These are phyloP conservation scores for Leptarthrus brevirostris DNA, from an alignment of 2,888 invertebrate genomes.

Conservation along the genomic window DNA sequence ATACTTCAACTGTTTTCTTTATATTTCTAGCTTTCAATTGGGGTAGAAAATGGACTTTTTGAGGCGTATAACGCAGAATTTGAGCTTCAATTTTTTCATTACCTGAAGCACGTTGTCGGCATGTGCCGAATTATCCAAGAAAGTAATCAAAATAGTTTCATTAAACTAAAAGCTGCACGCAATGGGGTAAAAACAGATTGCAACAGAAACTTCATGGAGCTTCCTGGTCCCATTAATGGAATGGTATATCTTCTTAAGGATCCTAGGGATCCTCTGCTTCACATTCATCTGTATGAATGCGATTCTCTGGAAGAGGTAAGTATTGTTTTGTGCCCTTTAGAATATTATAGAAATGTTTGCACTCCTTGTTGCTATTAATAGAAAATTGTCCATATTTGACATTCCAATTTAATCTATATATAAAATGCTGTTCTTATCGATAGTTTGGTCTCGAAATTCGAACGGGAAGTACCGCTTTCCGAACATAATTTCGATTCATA, in stretches of 20 bases:
- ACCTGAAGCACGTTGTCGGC: conserved; percentile 72
- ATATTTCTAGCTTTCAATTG: conserved; percentile 75
- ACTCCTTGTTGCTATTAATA: too few species aligned
- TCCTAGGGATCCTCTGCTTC: conserved; percentile 77
- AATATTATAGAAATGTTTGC: too few species aligned
- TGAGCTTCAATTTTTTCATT: conserved; percentile 75
- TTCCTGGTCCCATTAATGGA: conserved; percentile 71
- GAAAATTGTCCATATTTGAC: too few species aligned
- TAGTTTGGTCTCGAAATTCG: too few species aligned
- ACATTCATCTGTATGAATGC: conserved; percentile 80
- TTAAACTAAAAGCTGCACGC: conserved; percentile 60
- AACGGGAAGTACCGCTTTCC: too few species aligned
- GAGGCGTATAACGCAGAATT: conserved; percentile 79
- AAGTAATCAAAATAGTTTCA: conserved; percentile 62
- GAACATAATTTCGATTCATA: too few species aligned
- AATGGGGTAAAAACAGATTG: conserved; percentile 56
- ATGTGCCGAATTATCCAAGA: conserved; percentile 66
- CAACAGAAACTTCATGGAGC: conserved; percentile 66
- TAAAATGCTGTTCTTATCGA: too few species aligned
- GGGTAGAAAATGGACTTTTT: conserved; percentile 76
- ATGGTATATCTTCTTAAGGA: conserved; percentile 81
- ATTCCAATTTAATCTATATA: too few species aligned
- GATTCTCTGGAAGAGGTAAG: conserved; percentile 77
- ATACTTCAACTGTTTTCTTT: too few species aligned
- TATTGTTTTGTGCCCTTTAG: too few species aligned